Base-by-base conservation (phyloP, 2,888 invertebrate genomes). In the Dryobotodes eremita region DNA sequence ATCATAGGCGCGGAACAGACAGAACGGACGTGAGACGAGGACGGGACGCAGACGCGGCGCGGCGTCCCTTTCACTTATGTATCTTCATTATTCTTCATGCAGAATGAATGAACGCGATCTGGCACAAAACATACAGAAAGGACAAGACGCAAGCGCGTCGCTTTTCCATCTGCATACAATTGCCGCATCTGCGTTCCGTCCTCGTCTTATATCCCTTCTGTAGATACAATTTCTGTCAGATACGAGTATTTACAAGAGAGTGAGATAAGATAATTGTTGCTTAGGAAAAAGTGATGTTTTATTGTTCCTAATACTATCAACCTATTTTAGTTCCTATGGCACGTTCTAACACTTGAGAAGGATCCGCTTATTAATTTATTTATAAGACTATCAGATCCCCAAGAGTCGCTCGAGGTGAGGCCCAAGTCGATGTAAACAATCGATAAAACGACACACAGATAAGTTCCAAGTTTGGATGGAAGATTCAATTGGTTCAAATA, bases 301-400 rank as follows among this genome's bases (percentile, higher is more conserved):
- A 17, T 46, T 46, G 5, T 74, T 74, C 8, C 17, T 42, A 20
- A 13, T 42, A 53, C 20, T 77, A 61, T 80, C 50, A 59, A 50
- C 42, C 36, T 11, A n/a, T 42, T 61, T 23, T 17, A 50, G 17
- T 23, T 10, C 17, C 36, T 23, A 23, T 69, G 1, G 7, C 23
- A 11, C 23, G 8, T n/a, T n/a, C n/a, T 17, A 8, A 31, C 20
- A 36, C 48, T 57, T 36, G 36, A 57, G 1, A 64, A 42, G 3
- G n/a, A 75, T 82, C 48, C 55, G 26, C 46, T 74, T 62, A 75
- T 79, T 48, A n/a, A 50, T 57, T 17, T 57, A 0, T n/a, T 76
- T 64, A 50, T 77, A 79, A 4, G 42, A 83, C 6, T 65, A 65
- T 50, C 42, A n/a, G 57, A 76, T 55, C 42, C n/a, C 50, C 42